phyloP scores from a whole-genome alignment of 2,797 vertebrate species.

The Urocyon cinereoargenteus region DNA sequence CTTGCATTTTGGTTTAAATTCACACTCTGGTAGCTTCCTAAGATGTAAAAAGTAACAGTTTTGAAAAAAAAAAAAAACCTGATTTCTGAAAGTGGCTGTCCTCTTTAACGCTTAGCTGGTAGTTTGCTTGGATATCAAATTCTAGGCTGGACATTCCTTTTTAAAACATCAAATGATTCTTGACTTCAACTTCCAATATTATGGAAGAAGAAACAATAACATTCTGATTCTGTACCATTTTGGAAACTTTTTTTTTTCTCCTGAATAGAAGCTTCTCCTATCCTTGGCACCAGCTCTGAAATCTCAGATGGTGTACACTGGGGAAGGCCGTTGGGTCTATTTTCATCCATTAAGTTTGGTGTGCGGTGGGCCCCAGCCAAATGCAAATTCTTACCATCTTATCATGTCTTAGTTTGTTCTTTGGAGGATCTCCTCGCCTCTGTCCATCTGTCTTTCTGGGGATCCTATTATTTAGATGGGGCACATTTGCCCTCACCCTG shows the following conservation, averaged over 20 bases:
- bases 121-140: neutral
- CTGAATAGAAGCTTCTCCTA: neutral
- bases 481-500: accelerated
- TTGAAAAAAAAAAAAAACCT: neutral
- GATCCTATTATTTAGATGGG: neutral
- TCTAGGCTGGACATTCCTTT: neutral
- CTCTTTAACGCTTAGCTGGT: neutral
- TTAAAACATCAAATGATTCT: neutral
- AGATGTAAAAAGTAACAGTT: neutral
- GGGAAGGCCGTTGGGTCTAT: neutral
- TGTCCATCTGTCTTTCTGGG: neutral
- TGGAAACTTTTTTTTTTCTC: neutral
- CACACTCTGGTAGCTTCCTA: neutral
- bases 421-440: too few relatives aligned
- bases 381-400: neutral
- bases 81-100: neutral
- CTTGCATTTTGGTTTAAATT: neutral
- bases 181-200: neutral
- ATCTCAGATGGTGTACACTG: neutral
- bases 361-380: accelerated
- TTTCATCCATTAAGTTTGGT: neutral
- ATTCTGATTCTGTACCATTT: neutral
- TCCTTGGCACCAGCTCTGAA: neutral
- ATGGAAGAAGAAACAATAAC: neutral
- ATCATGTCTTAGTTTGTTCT: neutral